phyloP scores from a whole-genome alignment of 2,888 invertebrate species.

The Acleris holmiana region DNA sequence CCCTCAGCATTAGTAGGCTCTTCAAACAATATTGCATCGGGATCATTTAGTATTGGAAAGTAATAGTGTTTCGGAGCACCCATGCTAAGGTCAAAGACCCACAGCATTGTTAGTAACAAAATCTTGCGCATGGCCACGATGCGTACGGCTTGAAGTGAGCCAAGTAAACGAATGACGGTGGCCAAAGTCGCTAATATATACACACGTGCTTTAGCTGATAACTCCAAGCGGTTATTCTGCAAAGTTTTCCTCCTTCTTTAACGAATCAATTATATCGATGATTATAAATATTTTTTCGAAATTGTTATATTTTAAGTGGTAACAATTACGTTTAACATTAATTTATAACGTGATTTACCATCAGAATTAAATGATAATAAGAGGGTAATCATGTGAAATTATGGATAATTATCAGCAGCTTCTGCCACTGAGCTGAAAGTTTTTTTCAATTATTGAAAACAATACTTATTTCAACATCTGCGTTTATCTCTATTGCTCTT shows the following conservation, averaged over 20 bases:
- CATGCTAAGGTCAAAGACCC: slow-evolving; percentile 7
- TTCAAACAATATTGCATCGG: slow-evolving; percentile 61
- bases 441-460: no score
- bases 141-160: neutral
- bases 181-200: neutral
- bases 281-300: neutral
- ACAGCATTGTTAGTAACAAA: neutral
- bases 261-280: neutral
- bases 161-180: neutral
- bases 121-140: slow-evolving; percentile 1
- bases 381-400: no score
- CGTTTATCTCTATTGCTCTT: no score
- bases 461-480: no score
- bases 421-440: no score
- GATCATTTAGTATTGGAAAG: slow-evolving; percentile 51
- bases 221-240: slow-evolving; percentile 3
- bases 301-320: no score
- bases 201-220: slow-evolving; percentile 2
- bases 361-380: no score
- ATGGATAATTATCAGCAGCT: no score
- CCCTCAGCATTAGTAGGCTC: slow-evolving; percentile 62
- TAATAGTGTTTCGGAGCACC: slow-evolving; percentile 41
- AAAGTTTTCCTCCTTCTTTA: neutral
- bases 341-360: no score
- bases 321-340: no score